Conservation (phyloP, 2,888 invertebrate genomes). For the Drosophila pseudotakahashii region DNA sequence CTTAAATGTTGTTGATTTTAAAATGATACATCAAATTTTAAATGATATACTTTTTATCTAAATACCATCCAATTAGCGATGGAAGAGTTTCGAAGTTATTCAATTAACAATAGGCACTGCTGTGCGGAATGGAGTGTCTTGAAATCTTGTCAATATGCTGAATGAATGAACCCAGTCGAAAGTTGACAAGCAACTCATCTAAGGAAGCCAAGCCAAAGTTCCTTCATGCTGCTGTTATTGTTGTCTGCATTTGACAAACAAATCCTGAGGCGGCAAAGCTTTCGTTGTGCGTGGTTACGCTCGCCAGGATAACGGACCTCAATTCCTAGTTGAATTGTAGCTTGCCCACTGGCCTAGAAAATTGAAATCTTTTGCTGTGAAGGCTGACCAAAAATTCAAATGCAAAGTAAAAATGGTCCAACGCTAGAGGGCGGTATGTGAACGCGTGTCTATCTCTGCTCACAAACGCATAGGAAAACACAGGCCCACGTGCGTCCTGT, state of each 20-base stretch:
- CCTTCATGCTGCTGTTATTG: slow-evolving; percentile 43
- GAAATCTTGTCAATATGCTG: slow-evolving; percentile 50
- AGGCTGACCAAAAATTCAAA: slow-evolving; percentile 47
- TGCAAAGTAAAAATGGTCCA: slow-evolving; percentile 31
- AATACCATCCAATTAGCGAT: too few relatives aligned
- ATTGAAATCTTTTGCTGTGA: slow-evolving; percentile 75
- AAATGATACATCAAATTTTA: too few relatives aligned
- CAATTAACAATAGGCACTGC: not conserved
- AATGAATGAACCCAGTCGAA: slow-evolving; percentile 71
- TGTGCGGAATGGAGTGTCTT: not conserved
- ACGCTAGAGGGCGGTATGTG: slow-evolving; percentile 46
- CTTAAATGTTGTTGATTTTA: too few relatives aligned
- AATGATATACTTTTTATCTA: too few relatives aligned
- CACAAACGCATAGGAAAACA: slow-evolving; percentile 17
- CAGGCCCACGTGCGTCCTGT: slow-evolving; percentile 63
- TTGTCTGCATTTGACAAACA: slow-evolving; percentile 78
- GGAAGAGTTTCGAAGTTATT: too few relatives aligned
- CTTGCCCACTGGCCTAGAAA: slow-evolving; percentile 76
- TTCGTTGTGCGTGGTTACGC: slow-evolving; percentile 77
- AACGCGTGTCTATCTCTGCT: slow-evolving; percentile 50
- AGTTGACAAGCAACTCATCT: slow-evolving; percentile 61
- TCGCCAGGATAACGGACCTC: slow-evolving; percentile 68
- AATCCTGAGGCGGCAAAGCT: slow-evolving; percentile 74
- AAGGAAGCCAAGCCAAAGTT: slow-evolving; percentile 47
- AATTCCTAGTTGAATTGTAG: slow-evolving; percentile 48